Base-by-base conservation (phyloP, 2,113 vertebrate genomes). In the Osmerus mordax region DNA sequence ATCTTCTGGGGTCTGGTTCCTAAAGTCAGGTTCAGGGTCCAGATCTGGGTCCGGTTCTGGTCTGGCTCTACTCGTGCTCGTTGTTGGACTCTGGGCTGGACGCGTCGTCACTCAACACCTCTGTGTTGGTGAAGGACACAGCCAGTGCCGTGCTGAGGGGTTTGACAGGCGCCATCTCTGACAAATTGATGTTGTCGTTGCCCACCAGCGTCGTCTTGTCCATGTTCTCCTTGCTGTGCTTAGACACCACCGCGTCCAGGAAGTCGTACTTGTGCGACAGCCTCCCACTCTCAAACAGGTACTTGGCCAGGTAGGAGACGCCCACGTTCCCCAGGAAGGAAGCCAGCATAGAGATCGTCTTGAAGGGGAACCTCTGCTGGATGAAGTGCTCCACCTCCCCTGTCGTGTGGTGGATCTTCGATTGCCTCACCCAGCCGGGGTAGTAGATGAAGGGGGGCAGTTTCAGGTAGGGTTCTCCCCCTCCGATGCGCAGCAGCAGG, bases 161-260 rank as follows among this genome's bases (percentile, higher is more conserved):
- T 6, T 86, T 94, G 81, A 98, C 96, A 0, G 95, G 95, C 5
- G 93, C 93, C 70, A 98, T 92, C 90, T 98, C 97, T 0, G 97
- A 95, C 71, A 99, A 86, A 70, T 92, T 92, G 81, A 98, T 98
- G 84, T 95, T 97, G 81, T 99, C 97, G 52, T 92, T 94, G 89
- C 90, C 91, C 80, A 99, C 96, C 72, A 98, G 92, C 18, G 95
- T 94, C 0, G 96, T 91, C 90, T 98, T 98, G 89, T 99, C 97
- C 96, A 99, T 98, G 70, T 95, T 96, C 88, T 99, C 96, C 73
- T 93, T 93, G 82, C 96, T 99, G 82, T 99, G 94, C 85, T 92
- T 96, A 47, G 97, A 94, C 61, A 99, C 93, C 69, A 98, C 96
- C 11, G 95, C 95, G 78, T 99, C 94, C 73, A 99, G 88, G 73